Evolutionary conservation across 64 coral and sea anemone genomes (phyloP), one percentile per base, ranked within the genome.

Genomic region (Porites australiensis): DNA sequence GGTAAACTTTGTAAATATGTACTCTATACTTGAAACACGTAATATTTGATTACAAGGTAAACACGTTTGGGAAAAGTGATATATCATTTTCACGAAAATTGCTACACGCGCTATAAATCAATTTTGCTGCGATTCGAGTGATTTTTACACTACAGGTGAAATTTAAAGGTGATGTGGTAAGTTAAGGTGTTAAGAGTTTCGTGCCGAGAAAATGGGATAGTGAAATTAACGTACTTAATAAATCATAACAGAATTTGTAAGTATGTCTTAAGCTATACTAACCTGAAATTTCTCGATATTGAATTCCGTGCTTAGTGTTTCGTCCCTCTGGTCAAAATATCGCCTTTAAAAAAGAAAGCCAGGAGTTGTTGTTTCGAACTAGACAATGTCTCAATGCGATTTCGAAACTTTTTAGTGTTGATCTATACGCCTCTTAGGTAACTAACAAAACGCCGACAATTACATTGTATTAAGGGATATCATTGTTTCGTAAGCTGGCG

Each of bases 1-100:
- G 18, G 13, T 50, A 68, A 83, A 83, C 61, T 83, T 83, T 83
- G 81, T 83, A 83, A 83, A 83, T 83, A 83, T 83, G 81, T 83
- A 83, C 81, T 83, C 62, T 83, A 68, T 68, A 68, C 45, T 81
- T 57, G 47, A 4, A 83, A 50, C 18, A 83, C 81, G 62, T 83
- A 68, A 83, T 83, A 46, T 83, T 83, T 83, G 81, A 83, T 83
- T 83, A 83, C 81, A 83, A 67, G 81, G 68, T 83, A 83, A 83
- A 63, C 61, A 64, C 44, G 44, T 63, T 64, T 50, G 62, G 65
- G 68, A 63, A 12, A 47, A 48, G 21, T 8, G 7, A 83, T 66
- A 63, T 64, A 16, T 22, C 19, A 66, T 6, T 50, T 63, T 66
- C 44, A 18, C 18, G 45, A 63, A 68, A 83, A 68, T 14, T 9